Base-by-base conservation (phyloP, 2,888 invertebrate species). In the Apotomis capreana region DNA sequence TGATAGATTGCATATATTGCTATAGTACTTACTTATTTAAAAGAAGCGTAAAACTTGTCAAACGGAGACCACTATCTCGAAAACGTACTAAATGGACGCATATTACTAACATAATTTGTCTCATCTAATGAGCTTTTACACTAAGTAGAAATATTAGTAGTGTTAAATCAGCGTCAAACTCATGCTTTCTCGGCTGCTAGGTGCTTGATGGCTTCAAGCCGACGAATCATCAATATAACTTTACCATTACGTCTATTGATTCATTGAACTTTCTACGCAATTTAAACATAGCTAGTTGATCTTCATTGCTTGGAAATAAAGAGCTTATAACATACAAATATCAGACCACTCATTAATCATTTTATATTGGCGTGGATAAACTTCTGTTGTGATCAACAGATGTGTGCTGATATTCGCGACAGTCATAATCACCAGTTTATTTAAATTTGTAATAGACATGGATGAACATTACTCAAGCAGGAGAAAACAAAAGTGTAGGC, bases 401-500 rank as follows among this genome's bases (percentile, higher is more conserved):
- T 49, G 9, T 6, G 8, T 10, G 8, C 9, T 49, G 5, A 15
- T 57, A 36, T 57, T 37, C 15, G 55, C 13, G 36, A 57, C 36
- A 10, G 37, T 5, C 4, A 10, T 36, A 4, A 12, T 12, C 36
- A 4, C 10, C 36, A 37, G 57, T 12, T 12, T 58, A 58, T 49
- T 49, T 49, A 49, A 49, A 10, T 49, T 49, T 9, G 49, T 10
- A 49, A 49, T 49, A 9, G 49, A 9, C 49, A 49, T 49, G 49
- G 49, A 49, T 58, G 37, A 58, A 37, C 37, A 58, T 37, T 58
- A 10, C 36, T 57, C 8, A 26, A 26, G 26, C 26, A 58, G 12
- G 58, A 58, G 58, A 58, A 58, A 58, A 58, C 58, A 37, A 10
- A 36, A 26, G 37, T 6, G 58, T 58, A 58, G 12, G n/a, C 58